Base-by-base conservation (phyloP, 2,888 invertebrate genomes). In the Hypena proboscidalis region DNA sequence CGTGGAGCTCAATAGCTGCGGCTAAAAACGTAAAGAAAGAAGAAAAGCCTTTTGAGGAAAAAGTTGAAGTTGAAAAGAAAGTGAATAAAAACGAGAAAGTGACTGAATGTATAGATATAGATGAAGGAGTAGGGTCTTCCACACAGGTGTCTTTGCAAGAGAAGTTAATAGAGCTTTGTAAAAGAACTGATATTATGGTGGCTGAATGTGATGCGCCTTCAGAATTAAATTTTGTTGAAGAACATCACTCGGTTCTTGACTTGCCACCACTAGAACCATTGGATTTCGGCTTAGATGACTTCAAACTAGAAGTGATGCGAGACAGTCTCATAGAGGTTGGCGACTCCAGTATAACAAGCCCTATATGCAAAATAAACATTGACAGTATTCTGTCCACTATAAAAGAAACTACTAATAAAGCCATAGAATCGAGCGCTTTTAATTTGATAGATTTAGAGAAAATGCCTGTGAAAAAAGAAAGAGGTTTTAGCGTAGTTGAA, bases 1-100 rank as follows among this genome's bases (percentile, higher is more conserved):
- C 92, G 7, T 93, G 92, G 92, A 92, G 92, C 65, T 89, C 88
- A 29, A 86, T 92, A 54, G 91, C 92, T 23, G 89, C 92, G 1
- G 73, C 80, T 9, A 85, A 80, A 61, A 80, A 39, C 35, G 27
- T 5, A 0, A 61, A 58, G 26, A 55, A 46, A 45, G 61, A 61
- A 5, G 61, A 61, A 15, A 58, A 32, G 7, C 2, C 14, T 4
- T 50, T 67, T 21, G 32, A 44, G 19, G 72, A 77, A 47, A 84
- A 73, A 47, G 30, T 50, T 4, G 67, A 74, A 36, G 70, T 36
- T 15, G 54, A 56, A 6, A 62, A 49, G 4, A 65, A 58, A 38
- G 23, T 48, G 26, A 50, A 64, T 10, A 36, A 20, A 10, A 32
- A 39, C 10, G 58, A 67, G 25, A 58, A 51, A 39, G 44, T 53